Percentiles rank a stretch among this genome's conserved stretches.
Conservation (phyloP, 2,888 invertebrate species). For the Lasioglossum marginatum region DNA sequence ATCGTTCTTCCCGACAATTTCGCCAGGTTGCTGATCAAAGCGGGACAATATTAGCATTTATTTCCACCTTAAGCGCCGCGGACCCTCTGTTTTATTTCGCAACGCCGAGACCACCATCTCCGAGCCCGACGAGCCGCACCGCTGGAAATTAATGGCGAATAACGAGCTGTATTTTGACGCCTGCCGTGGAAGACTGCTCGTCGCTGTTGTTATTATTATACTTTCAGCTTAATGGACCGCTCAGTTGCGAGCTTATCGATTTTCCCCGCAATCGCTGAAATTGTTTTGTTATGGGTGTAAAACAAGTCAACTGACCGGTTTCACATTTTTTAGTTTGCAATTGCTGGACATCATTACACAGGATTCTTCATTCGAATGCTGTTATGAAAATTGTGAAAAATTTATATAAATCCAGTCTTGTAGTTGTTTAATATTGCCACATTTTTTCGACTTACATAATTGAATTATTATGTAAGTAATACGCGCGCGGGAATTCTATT, state of each 20-base stretch:
- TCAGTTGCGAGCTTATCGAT: background rate
- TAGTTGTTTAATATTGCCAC: too few species aligned
- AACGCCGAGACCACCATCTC: background rate
- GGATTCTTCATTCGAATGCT: too few species aligned
- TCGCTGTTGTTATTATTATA: background rate
- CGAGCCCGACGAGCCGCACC: background rate
- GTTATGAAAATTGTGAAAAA: too few species aligned
- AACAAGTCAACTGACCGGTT: too few species aligned
- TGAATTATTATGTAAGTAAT: too few species aligned
- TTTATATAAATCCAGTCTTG: too few species aligned
- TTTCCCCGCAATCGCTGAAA: background rate
- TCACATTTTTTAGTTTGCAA: too few species aligned
- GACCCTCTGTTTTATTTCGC: conserved; percentile 2
- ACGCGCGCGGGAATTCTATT: too few species aligned
- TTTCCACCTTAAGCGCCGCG: background rate
- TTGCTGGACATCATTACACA: too few species aligned
- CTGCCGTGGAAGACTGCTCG: background rate
- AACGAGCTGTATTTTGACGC: background rate
- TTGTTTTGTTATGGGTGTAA: too few species aligned
- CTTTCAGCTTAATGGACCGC: background rate
- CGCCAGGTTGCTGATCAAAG: conserved; percentile 30
- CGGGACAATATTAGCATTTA: conserved; percentile 22
- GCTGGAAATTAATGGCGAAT: conserved; percentile 7
- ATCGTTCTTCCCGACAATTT: conserved; percentile 42
- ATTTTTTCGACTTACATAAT: too few species aligned